Base-by-base conservation (phyloP, 2,113 vertebrate genomes). In the Pedionomus torquatus region DNA sequence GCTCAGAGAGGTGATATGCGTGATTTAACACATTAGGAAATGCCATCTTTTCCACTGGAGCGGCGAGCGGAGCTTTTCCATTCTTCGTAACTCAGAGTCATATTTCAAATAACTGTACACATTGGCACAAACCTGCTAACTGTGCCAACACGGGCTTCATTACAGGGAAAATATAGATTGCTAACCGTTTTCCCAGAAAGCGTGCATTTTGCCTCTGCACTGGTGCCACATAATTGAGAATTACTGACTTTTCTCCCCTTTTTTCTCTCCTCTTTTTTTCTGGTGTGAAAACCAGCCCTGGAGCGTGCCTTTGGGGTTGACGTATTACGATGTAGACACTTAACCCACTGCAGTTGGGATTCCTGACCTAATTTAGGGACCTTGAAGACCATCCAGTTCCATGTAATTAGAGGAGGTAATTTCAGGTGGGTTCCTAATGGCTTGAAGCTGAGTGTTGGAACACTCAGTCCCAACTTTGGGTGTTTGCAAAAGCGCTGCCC, bases 401-500 rank as follows among this genome's bases (percentile, higher is more conserved):
- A 94, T 79, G 87, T 80, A 90, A 89, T 87, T 46, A 89, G 35
- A 80, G 90, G 72, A 92, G 91, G 86, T 76, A 91, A 87, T 95
- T 90, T 94, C 75, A 82, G 92, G 69, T 26, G 76, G 84, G 81
- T 58, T 88, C 87, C 85, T 95, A 61, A 72, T 13, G 81, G 76
- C 72, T 8, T 49, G 60, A 90, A 78, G 64, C 46, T 37, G 58
- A 83, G 78, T 65, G 85, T 83, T 55, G 35, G 70, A 93, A 85
- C 79, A 91, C 82, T 91, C 83, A 93, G 81, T 92, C 95, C 92
- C 80, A 78, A 78, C 76, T 95, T 97, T 64, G 93, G 92, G 95
- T 95, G 87, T 96, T 96, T 96, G 93, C 83, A 94, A 90, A 93
- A 94, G 90, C 0, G 6, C 92, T 93, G 90, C 93, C 93, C 90